Base-by-base conservation (phyloP, 2,113 vertebrate genomes). In the Anolis carolinensis region DNA sequence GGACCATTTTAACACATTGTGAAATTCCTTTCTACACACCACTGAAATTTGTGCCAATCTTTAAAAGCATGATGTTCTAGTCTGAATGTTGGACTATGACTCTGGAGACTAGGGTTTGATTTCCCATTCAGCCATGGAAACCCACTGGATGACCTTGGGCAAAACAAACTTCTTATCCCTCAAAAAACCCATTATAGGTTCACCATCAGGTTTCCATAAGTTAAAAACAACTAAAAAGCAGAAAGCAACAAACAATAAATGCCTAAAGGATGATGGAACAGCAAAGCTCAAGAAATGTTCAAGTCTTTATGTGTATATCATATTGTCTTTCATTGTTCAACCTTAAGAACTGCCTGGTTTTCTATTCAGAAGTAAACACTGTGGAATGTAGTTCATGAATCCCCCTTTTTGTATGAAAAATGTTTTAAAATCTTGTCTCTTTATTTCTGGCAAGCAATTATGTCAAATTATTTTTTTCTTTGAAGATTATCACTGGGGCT, bases 401-500 rank as follows among this genome's bases (percentile, higher is more conserved):
- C 89, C 8, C 16, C 21, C 78, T 25, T 81, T 85, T 87, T 55
- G 71, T 77, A 21, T 10, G 27, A 71, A 70, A 59, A 86, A 39
- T 55, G 55, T 10, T 86, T 80, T 48, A 44, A 70, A 52, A 25
- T 44, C 8, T 48, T 77, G 55, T 5, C 52, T 34, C 23, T 70
- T 92, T 83, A 83, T 83, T 59, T 86, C 72, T 62, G 62, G 73
- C 7, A 73, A 80, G 55, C 27, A 85, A 90, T 86, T 52, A 85
- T 89, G n/a, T 44, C 7, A 30, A 79, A 86, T 23, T 80, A 34
- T 63, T 68, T 23, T 80, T 63, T 68, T 21, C 90, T 79, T 25
- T 1, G 5, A 2, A 59, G 48, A 68, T 88, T 75, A 39, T 88
- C 32, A 25, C 1, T 11, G 48, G 39, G 39, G 68, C 76, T 3